Evolutionary conservation across 2,113 vertebrate genomes (phyloP).

Genomic region (Aspidoscelis tigris): DNA sequence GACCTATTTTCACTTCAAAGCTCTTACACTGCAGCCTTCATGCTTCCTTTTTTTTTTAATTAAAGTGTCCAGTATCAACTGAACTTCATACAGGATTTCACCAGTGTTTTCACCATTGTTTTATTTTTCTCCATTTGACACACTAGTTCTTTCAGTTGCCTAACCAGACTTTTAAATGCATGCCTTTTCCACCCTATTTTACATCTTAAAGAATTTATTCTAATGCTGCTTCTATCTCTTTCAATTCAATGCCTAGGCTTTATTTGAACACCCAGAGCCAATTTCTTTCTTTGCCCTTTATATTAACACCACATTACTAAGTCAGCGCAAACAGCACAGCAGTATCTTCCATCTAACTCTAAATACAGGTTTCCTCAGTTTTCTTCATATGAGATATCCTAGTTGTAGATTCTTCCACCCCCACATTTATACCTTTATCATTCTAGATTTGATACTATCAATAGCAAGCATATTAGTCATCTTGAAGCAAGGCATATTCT

Average conservation of each 20-base stretch:
- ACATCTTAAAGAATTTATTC: background rate
- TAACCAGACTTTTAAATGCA: background rate
- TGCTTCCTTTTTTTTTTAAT: background rate
- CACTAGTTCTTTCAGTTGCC: background rate
- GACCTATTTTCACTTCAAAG: background rate
- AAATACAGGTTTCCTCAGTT: background rate
- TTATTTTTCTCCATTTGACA: background rate
- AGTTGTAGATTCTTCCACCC: background rate
- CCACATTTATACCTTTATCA: background rate
- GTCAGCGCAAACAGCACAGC: background rate
- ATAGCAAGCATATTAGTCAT: background rate
- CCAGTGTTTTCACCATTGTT: background rate
- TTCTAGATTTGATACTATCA: fast-evolving
- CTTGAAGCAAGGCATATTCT: background rate
- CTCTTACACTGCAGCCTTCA: background rate
- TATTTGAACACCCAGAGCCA: background rate
- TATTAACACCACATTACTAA: background rate
- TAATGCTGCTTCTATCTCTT: background rate
- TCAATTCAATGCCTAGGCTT: background rate
- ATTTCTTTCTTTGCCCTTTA: background rate
- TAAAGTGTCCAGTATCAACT: background rate
- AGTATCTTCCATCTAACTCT: background rate
- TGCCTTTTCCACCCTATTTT: background rate
- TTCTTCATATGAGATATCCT: background rate
- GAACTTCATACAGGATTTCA: background rate